Evolutionary conservation across 2,113 vertebrate species (phyloP).

Genomic region (Myotis yumanensis): DNA sequence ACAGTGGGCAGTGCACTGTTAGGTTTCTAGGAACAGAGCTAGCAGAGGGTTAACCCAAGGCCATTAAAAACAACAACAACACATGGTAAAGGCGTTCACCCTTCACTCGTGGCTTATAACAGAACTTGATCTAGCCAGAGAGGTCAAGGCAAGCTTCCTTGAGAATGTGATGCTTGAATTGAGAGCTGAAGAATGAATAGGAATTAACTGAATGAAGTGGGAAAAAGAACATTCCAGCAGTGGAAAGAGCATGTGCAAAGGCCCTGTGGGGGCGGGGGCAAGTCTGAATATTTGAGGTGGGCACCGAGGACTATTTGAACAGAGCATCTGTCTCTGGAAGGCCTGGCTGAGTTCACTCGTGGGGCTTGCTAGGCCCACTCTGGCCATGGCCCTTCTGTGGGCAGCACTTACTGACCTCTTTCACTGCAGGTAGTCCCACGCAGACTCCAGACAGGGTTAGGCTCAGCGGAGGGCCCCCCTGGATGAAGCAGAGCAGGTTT

Average conservation of each 20-base stretch:
- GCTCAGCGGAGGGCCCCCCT: constrained; percentile 81
- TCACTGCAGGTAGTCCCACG: constrained; percentile 75
- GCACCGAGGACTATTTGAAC: neutral
- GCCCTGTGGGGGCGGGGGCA: neutral
- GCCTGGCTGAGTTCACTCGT: neutral
- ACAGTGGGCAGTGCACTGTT: neutral
- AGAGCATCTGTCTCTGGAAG: neutral
- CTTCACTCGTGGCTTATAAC: neutral
- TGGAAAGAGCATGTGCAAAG: neutral
- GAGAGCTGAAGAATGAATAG: neutral
- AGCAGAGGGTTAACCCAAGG: neutral
- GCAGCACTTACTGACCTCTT: constrained; percentile 84
- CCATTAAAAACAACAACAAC: neutral
- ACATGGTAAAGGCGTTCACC: neutral
- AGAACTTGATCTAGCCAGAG: constrained; percentile 1
- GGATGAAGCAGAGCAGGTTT: constrained; percentile 86
- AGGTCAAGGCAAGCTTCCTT: neutral
- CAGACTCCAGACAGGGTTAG: constrained; percentile 89
- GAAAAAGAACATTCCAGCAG: neutral
- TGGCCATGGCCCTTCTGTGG: neutral
- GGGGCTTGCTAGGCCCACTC: neutral
- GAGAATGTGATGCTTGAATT: neutral
- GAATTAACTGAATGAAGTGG: neutral
- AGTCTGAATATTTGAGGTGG: neutral
- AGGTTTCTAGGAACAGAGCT: neutral